Conservation (phyloP, 2,888 invertebrate genomes). For the Deladenus siricidicola region DNA sequence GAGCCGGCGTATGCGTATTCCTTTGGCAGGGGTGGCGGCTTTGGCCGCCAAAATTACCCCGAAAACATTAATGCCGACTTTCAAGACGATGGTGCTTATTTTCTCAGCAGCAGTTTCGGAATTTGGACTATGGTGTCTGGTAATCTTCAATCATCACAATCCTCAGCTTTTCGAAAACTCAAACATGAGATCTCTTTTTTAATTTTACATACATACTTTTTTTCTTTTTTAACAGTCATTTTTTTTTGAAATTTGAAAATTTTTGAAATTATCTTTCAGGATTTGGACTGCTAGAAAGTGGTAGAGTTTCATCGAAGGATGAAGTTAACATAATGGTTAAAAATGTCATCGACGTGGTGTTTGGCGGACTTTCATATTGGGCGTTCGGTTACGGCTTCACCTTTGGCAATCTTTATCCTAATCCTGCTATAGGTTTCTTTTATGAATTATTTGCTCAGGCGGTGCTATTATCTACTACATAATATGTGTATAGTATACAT, state of each 20-base stretch:
- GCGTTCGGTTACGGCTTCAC: constrained; percentile 84
- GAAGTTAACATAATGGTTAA: constrained; percentile 74
- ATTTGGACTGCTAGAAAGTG: constrained; percentile 49
- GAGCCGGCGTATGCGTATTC: too few species aligned
- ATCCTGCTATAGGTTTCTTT: constrained; percentile 35
- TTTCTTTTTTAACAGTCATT: background rate
- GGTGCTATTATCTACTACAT: too few species aligned
- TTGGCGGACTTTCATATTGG: constrained; percentile 89
- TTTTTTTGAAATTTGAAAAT: too few species aligned
- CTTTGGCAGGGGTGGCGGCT: too few species aligned
- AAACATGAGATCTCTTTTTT: background rate
- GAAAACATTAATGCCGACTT: too few species aligned
- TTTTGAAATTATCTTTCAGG: constrained; percentile 32
- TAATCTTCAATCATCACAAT: too few species aligned
- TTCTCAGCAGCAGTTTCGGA: constrained; percentile 45
- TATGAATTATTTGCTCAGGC: too few species aligned
- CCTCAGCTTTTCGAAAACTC: background rate
- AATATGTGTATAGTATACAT: too few species aligned
- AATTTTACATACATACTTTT: constrained; percentile 7
- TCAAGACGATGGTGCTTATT: constrained; percentile 50
- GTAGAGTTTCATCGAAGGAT: constrained; percentile 49
- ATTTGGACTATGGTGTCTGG: constrained; percentile 52
- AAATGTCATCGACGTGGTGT: constrained; percentile 76
- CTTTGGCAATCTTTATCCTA: constrained; percentile 62
- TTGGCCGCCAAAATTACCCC: too few species aligned